phyloP scores from a whole-genome alignment of 2,113 vertebrate species.

The Lonchura striata region DNA sequence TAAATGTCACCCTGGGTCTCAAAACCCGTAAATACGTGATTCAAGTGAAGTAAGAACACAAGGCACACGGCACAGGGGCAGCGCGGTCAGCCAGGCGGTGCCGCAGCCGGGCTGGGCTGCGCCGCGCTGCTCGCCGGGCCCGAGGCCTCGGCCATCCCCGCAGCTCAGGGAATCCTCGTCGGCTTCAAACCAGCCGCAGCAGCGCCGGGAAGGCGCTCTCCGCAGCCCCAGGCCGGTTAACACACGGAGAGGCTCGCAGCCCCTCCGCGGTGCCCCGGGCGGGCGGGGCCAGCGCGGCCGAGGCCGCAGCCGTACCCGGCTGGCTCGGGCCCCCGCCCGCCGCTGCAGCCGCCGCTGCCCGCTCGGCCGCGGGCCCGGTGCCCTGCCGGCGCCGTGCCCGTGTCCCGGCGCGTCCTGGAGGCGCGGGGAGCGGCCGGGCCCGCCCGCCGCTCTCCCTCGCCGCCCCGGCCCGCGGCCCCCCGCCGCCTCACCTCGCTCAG shows the following conservation, averaged over 20 bases:
- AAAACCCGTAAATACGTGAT: fast-evolving
- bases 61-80: fast-evolving
- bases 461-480: neutral
- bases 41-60: no score
- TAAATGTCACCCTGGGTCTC: neutral
- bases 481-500: slow-evolving; percentile 86
- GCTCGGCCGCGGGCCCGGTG: neutral
- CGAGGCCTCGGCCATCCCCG: neutral
- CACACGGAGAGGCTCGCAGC: fast-evolving
- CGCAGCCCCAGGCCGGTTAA: fast-evolving
- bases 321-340: neutral
- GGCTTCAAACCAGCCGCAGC: neutral
- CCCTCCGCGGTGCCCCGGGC: neutral
- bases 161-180: neutral
- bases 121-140: neutral
- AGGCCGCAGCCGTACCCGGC: neutral
- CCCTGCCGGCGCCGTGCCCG: no score
- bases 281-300: neutral
- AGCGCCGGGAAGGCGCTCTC: fast-evolving
- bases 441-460: no score
- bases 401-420: neutral
- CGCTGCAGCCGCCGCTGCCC: neutral
- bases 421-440: neutral
- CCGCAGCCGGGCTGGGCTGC: neutral
- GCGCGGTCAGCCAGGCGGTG: neutral